These are phyloP conservation scores for Onychostruthus taczanowskii DNA, from an alignment of 2,113 vertebrate genomes.

Conservation along the genomic window DNA sequence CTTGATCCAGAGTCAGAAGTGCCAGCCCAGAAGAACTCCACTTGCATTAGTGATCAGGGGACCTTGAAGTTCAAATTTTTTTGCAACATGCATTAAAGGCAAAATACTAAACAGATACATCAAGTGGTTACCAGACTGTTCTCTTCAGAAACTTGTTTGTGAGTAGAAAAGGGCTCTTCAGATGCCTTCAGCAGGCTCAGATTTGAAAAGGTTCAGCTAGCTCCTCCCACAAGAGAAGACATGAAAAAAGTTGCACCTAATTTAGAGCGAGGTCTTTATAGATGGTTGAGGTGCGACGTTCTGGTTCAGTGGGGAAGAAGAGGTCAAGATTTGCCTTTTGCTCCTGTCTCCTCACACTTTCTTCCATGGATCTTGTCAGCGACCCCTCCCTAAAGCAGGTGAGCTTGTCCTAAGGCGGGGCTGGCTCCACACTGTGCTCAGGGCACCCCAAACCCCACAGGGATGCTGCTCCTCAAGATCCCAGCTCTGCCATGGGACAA, in stretches of 20 bases:
- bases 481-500: not conserved
- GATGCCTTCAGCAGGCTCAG: not conserved
- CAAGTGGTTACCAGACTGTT: not conserved
- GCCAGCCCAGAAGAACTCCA: not conserved
- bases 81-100: not conserved
- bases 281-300: not conserved
- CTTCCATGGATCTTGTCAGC: not conserved
- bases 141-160: not conserved
- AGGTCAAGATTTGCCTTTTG: not conserved
- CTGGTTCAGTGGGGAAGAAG: not conserved
- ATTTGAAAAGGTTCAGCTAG: not conserved
- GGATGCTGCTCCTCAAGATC: not conserved
- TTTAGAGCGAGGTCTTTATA: not conserved
- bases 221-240: not conserved
- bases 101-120: not conserved
- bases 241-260: not conserved
- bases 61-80: not conserved
- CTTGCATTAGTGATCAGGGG: not conserved
- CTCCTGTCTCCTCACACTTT: not conserved
- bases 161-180: not conserved
- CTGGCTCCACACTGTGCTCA: fast-evolving
- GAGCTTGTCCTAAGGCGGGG: not conserved
- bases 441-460: not conserved
- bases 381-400: not conserved
- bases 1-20: not conserved